Conservation (phyloP, 2,888 invertebrate species). For the Nemurella pictetii region DNA sequence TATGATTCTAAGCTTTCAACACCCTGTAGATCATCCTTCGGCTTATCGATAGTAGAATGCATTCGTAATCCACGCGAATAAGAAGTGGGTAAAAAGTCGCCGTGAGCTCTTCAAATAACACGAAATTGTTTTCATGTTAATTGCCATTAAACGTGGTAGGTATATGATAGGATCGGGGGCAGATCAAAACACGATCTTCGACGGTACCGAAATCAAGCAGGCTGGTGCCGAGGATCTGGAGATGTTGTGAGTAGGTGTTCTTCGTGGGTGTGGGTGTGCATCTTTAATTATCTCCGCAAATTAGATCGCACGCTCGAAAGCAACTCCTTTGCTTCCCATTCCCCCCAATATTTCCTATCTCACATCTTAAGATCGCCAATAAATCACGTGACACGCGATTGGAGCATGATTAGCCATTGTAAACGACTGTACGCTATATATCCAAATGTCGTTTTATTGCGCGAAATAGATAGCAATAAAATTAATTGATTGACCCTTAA, state of each 20-base stretch:
- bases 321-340: not conserved
- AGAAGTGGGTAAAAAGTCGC: not conserved
- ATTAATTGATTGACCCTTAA: not conserved
- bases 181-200: not conserved
- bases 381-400: not conserved
- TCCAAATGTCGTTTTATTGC: not conserved
- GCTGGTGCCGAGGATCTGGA: not conserved
- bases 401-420: not conserved
- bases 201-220: not conserved
- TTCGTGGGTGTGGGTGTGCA: not conserved
- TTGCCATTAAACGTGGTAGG: not conserved
- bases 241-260: not conserved
- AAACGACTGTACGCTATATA: not conserved
- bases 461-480: not conserved
- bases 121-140: not conserved
- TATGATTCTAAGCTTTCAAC: too few relatives aligned
- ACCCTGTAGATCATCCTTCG: too few relatives aligned
- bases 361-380: slow-evolving; percentile 18
- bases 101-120: not conserved
- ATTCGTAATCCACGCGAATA: not conserved
- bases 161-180: not conserved
- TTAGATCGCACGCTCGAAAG: not conserved
- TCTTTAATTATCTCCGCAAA: not conserved
- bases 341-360: slow-evolving; percentile 10
- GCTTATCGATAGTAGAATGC: too few relatives aligned